Evolutionary conservation across 2,888 invertebrate genomes (phyloP), one percentile per base, ranked within the genome.

Genomic region (Drosophila emarginata): DNA sequence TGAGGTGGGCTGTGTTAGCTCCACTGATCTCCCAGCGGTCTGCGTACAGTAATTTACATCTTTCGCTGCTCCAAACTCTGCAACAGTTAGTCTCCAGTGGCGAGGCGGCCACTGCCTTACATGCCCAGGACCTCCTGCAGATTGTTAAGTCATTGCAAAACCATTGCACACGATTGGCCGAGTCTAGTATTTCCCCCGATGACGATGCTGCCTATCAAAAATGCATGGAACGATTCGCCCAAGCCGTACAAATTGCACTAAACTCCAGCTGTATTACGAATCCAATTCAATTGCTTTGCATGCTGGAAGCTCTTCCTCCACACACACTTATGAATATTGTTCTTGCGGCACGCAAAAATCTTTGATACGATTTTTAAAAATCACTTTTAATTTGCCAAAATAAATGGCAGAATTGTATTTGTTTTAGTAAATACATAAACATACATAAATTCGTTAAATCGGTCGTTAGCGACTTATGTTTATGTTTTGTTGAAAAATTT

Each of bases 211-310:
- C 87, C 2, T 89, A 93, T 21, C 93, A 95, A 91, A 93, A 94
- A 57, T 82, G 90, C 63, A 91, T 97, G 68, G 96, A 97, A 90
- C 93, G 97, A 83, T 94, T 96, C 77, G 96, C 96, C 0, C 97
- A 97, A 90, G 95, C 96, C 0, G 93, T 97, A 0, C 97, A 97
- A 91, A 95, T 97, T 12, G 95, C 96, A 0, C 92, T 97, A 36
- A 94, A 95, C 15, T 95, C 95, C 26, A 95, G 95, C 69, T 96
- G 96, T 90, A 94, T 97, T 89, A 96, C 96, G 23, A 96, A 96
- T 90, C 94, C 95, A 77, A 95, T 95, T 67, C 95, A 94, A 79
- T 91, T 96, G 12, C 92, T 95, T 2, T 93, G 93, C 26, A 92
- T 93, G 2, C 83, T 96, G 15, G 93, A 94, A 74, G 93, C 93